A percentile compares a stretch with the other conserved stretches of the same genome.
phyloP scores from a whole-genome alignment of 2,888 invertebrate species.

The Phoronis australis region DNA sequence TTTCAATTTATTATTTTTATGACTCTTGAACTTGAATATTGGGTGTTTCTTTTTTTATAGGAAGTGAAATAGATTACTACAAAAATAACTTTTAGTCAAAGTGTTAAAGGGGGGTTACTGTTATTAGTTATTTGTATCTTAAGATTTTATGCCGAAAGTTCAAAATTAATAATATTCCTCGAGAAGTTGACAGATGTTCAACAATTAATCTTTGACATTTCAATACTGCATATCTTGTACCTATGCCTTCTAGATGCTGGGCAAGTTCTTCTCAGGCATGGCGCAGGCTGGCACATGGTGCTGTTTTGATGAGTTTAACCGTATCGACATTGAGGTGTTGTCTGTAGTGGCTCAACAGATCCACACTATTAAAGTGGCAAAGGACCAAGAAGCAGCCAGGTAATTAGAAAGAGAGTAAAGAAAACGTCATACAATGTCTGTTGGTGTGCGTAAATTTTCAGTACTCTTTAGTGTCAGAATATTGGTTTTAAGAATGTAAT shows the following conservation, averaged over 20 bases:
- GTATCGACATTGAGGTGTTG: slow-evolving; percentile 51
- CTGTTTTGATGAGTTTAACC: slow-evolving; percentile 53
- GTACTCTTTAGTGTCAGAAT: too few relatives aligned
- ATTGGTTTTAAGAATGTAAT: too few relatives aligned
- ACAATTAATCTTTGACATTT: too few relatives aligned
- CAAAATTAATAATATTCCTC: not conserved
- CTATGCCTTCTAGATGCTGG: slow-evolving; percentile 44
- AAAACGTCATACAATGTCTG: too few relatives aligned
- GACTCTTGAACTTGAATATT: too few relatives aligned
- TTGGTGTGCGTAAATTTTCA: too few relatives aligned
- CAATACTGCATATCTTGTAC: not conserved
- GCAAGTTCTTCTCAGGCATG: slow-evolving; percentile 52
- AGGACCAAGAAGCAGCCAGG: slow-evolving; percentile 38
- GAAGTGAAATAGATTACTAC: too few relatives aligned
- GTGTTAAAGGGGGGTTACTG: too few relatives aligned
- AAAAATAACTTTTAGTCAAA: too few relatives aligned
- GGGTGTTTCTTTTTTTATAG: not conserved
- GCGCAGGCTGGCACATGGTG: slow-evolving; percentile 53
- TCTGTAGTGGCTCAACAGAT: slow-evolving; percentile 53
- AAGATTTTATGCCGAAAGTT: not conserved
- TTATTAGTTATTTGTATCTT: not conserved
- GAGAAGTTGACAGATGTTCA: not conserved
- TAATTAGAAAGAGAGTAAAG: too few relatives aligned
- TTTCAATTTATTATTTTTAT: too few relatives aligned
- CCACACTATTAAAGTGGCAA: slow-evolving; percentile 51